phyloP scores from a whole-genome alignment of 2,113 vertebrate species.

The Hyla sarda region DNA sequence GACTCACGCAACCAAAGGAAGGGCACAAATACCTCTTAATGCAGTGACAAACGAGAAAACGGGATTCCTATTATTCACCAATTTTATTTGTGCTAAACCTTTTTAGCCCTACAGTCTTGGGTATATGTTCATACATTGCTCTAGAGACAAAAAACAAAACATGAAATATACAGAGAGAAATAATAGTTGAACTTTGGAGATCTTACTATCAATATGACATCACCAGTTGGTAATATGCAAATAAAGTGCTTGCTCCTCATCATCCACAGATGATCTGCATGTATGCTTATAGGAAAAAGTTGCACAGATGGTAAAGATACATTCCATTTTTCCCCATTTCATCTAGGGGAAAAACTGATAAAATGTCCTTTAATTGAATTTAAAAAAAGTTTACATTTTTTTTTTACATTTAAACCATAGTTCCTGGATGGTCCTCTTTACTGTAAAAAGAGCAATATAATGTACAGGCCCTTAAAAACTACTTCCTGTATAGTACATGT shows the following conservation, averaged over 20 bases:
- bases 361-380: conserved; percentile 2
- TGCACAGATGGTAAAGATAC: conserved; percentile 8
- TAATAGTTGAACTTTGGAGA: not conserved
- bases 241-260: not conserved
- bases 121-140: not conserved
- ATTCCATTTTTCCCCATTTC: not conserved
- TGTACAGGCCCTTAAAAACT: not conserved
- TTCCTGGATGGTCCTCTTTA: not conserved
- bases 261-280: not conserved
- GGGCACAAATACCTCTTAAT: conserved; percentile 19
- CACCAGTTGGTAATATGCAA: not conserved
- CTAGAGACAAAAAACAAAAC: not conserved
- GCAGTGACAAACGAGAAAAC: conserved; percentile 15
- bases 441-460: not conserved
- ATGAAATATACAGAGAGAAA: not conserved
- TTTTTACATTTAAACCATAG: not conserved
- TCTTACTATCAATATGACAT: not conserved
- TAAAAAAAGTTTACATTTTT: not conserved
- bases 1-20: conserved; percentile 39
- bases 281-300: not conserved
- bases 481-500: not conserved
- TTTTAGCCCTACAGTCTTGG: not conserved
- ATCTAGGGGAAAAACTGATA: conserved; percentile 7
- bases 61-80: not conserved
- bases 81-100: not conserved